Base-by-base conservation (phyloP, 2,888 invertebrate genomes). In the Cheilosia urbana region DNA sequence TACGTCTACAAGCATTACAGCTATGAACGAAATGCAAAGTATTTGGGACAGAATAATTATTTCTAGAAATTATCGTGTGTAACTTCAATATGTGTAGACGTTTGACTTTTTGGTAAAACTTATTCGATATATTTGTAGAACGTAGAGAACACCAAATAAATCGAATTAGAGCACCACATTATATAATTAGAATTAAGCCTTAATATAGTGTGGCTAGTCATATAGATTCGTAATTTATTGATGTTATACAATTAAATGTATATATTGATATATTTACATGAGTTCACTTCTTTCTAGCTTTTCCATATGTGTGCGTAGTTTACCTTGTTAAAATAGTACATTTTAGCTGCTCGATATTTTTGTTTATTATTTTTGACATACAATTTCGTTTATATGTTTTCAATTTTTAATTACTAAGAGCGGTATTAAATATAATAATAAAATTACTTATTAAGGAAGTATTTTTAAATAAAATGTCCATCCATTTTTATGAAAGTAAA, bases 401-500 rank as follows among this genome's bases (percentile, higher is more conserved):
- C 37, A 24, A 13, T 30, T 55, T 40, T 53, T 5, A 15, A 27
- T 40, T 40, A 53, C 19, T 30, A 68, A 45, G 19, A 57, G 30
- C 30, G 21, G 19, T 49, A 65, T 37, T 51, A 17, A 47, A 63
- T 69, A 45, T 30, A 30, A 42, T 1, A 45, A 34, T 45, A 57
- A 45, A 45, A 62, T 60, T 30, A 27, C 27, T 37, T 49, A 27
- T 6, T 21, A 68, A 45, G 19, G 17, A 45, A 53, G 53, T 68
- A 77, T 77, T 68, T 60, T 58, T 21, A 60, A 71, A 81, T 17
- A 62, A 79, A 76, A 75, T 83, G 78, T 87, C 87, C 83, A 87
- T 87, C 82, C 82, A 87, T 87, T 83, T 79, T 87, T 83, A 58
- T 76, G 55, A 75, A 65, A 71, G 49, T 55, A 78, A 72, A 73